These are phyloP conservation scores for Enteromius paludinosus DNA, from an alignment of 2,797 vertebrate genomes.

Conservation along the genomic window DNA sequence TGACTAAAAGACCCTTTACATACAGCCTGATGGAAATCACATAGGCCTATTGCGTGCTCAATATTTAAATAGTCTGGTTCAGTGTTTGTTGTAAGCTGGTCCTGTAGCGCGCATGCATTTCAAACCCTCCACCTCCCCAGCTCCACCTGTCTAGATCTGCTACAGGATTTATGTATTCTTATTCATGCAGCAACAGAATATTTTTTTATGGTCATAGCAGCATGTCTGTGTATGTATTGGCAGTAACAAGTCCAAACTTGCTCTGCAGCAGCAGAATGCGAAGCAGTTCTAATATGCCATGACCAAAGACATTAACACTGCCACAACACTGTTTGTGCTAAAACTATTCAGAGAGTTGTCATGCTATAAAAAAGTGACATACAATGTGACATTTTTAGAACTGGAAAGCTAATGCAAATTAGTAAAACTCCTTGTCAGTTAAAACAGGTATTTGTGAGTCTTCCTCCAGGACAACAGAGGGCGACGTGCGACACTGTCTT, in stretches of 20 bases:
- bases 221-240: neutral
- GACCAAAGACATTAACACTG: neutral
- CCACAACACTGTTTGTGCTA: neutral
- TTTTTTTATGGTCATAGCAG: neutral
- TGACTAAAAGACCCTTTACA: neutral
- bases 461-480: neutral
- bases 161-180: neutral
- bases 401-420: neutral
- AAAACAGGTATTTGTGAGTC: neutral
- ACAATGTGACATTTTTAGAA: neutral
- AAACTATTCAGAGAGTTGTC: neutral
- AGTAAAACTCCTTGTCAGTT: too few relatives aligned
- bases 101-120: neutral
- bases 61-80: neutral
- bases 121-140: neutral
- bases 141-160: neutral
- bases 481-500: constrained; percentile 27
- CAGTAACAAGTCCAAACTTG: neutral
- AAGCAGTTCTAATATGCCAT: neutral
- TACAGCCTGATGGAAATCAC: neutral
- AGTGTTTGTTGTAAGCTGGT: neutral
- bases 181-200: neutral
- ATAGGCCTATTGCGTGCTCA: too few relatives aligned
- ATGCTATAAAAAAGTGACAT: neutral
- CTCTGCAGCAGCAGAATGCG: neutral